A percentile compares a stretch with the other conserved stretches of the same genome.
phyloP scores from a whole-genome alignment of 1,140 invertebrate species.

The Trichoplusia ni region DNA sequence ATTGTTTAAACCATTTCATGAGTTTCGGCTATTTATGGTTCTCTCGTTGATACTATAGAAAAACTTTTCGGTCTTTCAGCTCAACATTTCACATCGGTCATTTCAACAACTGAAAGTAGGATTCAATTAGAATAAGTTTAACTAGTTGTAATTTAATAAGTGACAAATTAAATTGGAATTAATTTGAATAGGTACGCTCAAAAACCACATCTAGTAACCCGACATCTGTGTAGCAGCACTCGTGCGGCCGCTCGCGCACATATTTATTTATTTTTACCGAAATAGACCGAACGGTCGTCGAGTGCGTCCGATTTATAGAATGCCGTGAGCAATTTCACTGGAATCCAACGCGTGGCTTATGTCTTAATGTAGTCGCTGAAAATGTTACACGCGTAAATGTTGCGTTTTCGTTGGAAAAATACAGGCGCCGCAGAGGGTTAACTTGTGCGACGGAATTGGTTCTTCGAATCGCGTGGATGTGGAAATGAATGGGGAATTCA shows the following conservation, averaged over 20 bases:
- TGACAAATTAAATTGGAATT: too few relatives aligned
- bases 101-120: too few relatives aligned
- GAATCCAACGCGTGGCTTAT: constrained; percentile 71
- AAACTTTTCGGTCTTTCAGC: too few relatives aligned
- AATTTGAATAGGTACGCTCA: not conserved
- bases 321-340: constrained; percentile 61
- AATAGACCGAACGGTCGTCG: constrained; percentile 73
- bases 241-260: constrained; percentile 54
- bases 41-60: too few relatives aligned
- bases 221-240: constrained; percentile 36
- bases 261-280: constrained; percentile 81
- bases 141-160: too few relatives aligned
- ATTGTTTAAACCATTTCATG: too few relatives aligned
- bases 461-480: not conserved
- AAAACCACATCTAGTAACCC: constrained; percentile 32
- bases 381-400: constrained; percentile 20
- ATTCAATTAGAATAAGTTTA: too few relatives aligned
- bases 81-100: too few relatives aligned
- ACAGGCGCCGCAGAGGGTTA: constrained; percentile 7
- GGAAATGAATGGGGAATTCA: too few relatives aligned
- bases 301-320: constrained; percentile 68
- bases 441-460: not conserved
- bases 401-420: constrained; percentile 32
- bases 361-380: constrained; percentile 70
- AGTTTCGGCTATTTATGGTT: too few relatives aligned